Evolutionary conservation across 1,140 invertebrate genomes (phyloP).

Genomic region (Drosophila elegans): DNA sequence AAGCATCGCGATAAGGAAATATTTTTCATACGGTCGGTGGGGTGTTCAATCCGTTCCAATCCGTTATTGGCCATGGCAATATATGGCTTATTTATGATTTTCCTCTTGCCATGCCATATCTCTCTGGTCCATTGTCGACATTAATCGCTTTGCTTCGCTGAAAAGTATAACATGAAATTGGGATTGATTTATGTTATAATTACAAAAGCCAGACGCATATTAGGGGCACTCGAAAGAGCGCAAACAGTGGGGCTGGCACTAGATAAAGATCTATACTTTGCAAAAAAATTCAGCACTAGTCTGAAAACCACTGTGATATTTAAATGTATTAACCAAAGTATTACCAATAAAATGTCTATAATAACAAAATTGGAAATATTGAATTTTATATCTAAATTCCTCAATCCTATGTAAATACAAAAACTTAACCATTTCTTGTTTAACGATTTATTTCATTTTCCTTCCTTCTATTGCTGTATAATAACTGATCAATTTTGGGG

Average conservation of each 20-base stretch:
- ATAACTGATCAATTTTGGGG: conserved; percentile 52
- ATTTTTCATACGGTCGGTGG: conserved; percentile 62
- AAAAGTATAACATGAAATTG: conserved; percentile 77
- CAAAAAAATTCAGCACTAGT: not conserved
- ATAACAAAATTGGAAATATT: no score
- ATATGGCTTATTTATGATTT: conserved; percentile 80
- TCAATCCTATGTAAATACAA: no score
- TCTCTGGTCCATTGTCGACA: conserved; percentile 74
- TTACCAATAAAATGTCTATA: no score
- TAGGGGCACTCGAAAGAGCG: not conserved
- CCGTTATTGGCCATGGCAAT: conserved; percentile 74
- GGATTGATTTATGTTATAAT: conserved; percentile 84
- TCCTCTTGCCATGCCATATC: conserved; percentile 80
- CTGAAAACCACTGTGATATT: no score
- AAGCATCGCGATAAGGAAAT: conserved; percentile 80
- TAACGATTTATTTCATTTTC: not conserved
- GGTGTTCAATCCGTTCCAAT: conserved; percentile 43
- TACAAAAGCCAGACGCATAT: conserved; percentile 51
- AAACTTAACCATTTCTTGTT: no score
- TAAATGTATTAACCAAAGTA: not conserved
- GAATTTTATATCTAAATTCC: not conserved
- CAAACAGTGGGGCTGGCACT: conserved; percentile 5
- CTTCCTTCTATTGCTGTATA: conserved; percentile 30
- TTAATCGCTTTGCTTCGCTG: conserved; percentile 74
- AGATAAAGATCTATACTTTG: not conserved